Conservation (phyloP, 2,888 invertebrate genomes). For the Scaptomyza reducta region DNA sequence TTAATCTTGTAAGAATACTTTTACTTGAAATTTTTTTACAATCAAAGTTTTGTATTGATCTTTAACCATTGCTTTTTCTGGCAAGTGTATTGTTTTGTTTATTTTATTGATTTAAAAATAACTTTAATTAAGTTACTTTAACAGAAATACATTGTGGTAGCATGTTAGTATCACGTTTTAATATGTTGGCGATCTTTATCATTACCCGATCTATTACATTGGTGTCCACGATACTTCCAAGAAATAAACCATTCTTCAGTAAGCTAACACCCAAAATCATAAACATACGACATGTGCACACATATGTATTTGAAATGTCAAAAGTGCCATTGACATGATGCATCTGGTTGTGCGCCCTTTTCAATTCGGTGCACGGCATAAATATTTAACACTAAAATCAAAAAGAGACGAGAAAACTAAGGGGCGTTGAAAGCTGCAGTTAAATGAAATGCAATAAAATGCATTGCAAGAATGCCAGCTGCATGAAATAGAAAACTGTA, state of each 20-base stretch:
- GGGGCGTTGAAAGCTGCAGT: not conserved
- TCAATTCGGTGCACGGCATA: slow-evolving; percentile 10
- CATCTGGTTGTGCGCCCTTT: slow-evolving; percentile 53
- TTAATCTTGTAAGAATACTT: no score
- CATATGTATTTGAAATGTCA: slow-evolving; percentile 47
- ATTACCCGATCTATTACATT: not conserved
- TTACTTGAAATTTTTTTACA: no score
- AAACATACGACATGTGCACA: slow-evolving; percentile 14
- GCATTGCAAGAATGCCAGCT: slow-evolving; percentile 32
- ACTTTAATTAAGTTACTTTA: no score
- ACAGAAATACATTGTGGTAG: no score
- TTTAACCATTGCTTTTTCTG: no score
- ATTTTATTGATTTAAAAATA: not conserved
- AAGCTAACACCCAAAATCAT: slow-evolving; percentile 9
- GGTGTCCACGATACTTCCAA: no score
- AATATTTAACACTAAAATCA: slow-evolving; percentile 39
- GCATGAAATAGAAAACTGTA: slow-evolving; percentile 25
- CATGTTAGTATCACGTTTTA: no score
- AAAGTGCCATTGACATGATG: slow-evolving; percentile 66
- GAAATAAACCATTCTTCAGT: no score
- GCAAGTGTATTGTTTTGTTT: no score
- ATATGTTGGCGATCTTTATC: not conserved
- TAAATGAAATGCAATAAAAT: slow-evolving; percentile 28
- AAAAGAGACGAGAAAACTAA: not conserved
- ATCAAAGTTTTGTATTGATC: no score